These are phyloP conservation scores for Chaunax sp. DNA, from an alignment of 2,797 vertebrate genomes.

Conservation along the genomic window DNA sequence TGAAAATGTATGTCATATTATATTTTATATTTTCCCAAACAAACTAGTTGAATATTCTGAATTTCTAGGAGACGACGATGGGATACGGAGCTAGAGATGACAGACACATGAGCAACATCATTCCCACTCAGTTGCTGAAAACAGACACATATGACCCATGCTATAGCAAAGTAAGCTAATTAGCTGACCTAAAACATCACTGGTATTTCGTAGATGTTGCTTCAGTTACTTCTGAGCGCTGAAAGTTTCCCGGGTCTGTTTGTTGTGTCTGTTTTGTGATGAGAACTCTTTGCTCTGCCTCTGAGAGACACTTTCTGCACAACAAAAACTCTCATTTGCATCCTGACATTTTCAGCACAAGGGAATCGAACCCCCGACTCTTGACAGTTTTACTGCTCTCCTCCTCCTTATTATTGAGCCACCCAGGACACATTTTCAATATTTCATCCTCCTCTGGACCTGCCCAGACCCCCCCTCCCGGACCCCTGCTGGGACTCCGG, in stretches of 20 bases:
- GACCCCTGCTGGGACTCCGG: conserved; percentile 26
- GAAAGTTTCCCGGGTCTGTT: too few species aligned
- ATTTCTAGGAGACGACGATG: too few species aligned
- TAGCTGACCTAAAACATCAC: background rate
- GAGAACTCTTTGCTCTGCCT: background rate
- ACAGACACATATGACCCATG: too few species aligned
- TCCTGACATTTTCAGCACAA: conserved; percentile 42
- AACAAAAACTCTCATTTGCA: conserved; percentile 52
- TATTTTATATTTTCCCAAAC: too few species aligned
- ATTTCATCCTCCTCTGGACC: conserved; percentile 39
- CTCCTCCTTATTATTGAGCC: conserved; percentile 30
- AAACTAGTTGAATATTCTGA: too few species aligned
- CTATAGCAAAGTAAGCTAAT: background rate
- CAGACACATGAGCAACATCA: too few species aligned
- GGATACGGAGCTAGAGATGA: too few species aligned
- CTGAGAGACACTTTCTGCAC: conserved; percentile 13
- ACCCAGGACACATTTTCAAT: conserved; percentile 55
- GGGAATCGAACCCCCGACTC: conserved; percentile 48
- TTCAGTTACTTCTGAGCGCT: too few species aligned
- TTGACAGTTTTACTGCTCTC: background rate
- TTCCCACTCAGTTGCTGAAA: too few species aligned
- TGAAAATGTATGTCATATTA: too few species aligned
- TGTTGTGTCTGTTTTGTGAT: background rate
- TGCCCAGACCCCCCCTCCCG: background rate
- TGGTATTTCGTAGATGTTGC: too few species aligned